Conservation (phyloP, 2,113 vertebrate genomes). For the Sialia sialis region DNA sequence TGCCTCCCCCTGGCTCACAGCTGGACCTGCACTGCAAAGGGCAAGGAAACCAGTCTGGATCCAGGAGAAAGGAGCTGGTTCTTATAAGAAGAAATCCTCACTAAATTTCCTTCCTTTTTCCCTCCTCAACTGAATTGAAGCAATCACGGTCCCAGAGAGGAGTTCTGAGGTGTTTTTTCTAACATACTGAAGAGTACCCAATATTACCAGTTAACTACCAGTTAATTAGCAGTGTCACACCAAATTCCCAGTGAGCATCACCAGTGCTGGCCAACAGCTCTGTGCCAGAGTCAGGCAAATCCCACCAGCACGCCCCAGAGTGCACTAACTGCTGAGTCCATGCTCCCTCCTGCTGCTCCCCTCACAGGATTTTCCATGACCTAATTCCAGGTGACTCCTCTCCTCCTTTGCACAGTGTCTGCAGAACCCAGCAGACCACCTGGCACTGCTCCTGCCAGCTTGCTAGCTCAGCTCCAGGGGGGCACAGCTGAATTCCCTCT, state of each 20-base stretch:
- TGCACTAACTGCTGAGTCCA: rapidly evolving
- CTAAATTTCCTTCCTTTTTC: neutral
- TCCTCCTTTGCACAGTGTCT: neutral
- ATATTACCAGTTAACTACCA: neutral
- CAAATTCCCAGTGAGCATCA: neutral
- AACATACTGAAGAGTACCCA: neutral
- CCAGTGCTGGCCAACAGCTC: neutral
- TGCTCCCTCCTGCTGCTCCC: neutral
- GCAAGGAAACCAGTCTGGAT: neutral
- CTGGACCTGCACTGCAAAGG: neutral
- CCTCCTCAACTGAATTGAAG: neutral
- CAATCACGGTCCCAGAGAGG: neutral
- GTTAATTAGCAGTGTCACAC: neutral
- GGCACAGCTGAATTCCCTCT: neutral
- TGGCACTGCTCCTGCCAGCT: neutral
- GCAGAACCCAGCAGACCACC: neutral
- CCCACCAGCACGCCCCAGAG: neutral
- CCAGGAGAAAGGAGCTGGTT: neutral
- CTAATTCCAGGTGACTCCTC: neutral
- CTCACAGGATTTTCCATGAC: neutral
- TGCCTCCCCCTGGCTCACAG: neutral
- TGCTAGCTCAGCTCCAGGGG: neutral
- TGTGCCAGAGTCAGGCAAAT: neutral
- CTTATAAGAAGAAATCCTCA: neutral
- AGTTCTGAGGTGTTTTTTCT: neutral